Base-by-base conservation (phyloP, 35 echinoderm and acorn worm genomes). In the Heliocidaris tuberculata region DNA sequence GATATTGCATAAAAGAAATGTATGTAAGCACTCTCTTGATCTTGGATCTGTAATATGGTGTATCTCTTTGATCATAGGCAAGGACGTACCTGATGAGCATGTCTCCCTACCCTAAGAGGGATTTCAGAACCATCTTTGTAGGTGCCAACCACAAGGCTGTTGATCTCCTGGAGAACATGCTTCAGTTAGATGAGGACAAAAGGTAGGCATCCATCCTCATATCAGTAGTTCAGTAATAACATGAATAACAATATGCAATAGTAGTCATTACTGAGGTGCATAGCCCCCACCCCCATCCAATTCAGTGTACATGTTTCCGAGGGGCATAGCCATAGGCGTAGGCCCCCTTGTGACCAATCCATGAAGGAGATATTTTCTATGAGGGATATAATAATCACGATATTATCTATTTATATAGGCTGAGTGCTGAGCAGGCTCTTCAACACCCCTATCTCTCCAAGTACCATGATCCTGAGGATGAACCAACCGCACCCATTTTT, bases 381-480 rank as follows among this genome's bases (percentile, higher is more conserved):
- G 35, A 42, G 35, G 35, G 35, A 42, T 42, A 42, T 42, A 42
- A 42, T 42, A 42, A 42, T 42, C 35, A 42, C 3, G 35, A 42
- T 42, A 42, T 7, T 78, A 78, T 78, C 21, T 24, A n/a, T 78
- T 24, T 78, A 78, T 17, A 10, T 89, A 93, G 98, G n/a, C 71
- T 97, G 21, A 97, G 97, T 50, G 98, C 98, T 29, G 93, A 78
- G 59, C 94, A 97, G 50, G 97, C 98, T 85, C 95, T 99, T 30
- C 85, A 86, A 42, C 98, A 99, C 93, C 92, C 93, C 2, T 99
- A 99, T 88, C 93, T 99, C 24, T 29, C 95, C 30, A 96, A 97
- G 54, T 99, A 96, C 70, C 98, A 97, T 78, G 97, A 97, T 31
- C 97, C 97, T 9, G 86, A 90, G 32, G 98, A 99, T 94, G 98